Evolutionary conservation across 2,888 invertebrate genomes (phyloP), one percentile per base, ranked within the genome.

Genomic region (Cosmorhoe ocellata): DNA sequence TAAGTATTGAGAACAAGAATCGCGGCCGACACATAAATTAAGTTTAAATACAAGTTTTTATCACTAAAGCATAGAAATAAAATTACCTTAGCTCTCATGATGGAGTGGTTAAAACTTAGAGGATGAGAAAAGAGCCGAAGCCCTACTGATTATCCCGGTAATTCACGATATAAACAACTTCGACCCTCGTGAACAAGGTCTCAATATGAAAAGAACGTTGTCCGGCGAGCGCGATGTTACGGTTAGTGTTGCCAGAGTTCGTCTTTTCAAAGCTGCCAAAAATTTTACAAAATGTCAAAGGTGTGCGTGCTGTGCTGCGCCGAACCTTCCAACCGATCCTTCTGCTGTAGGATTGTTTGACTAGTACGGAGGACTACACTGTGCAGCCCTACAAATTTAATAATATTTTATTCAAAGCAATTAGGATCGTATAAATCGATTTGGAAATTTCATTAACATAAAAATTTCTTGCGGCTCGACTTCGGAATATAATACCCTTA

Each of bases 81-180:
- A 59, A 77, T 79, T 87, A 90, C 90, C 90, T 90, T 90, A 24
- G 90, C 90, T 80, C 89, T 84, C 89, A 90, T 90, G 11, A 32
- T 48, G 2, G 31, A 24, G 27, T 22, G 26, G 10, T 39, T 37
- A 26, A 24, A 31, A 49, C 48, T 41, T 22, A 22, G n/a, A 32
- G 36, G 8, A 9, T 11, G 5, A 8, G 11, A 11, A 11, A 4
- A 34, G 48, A 53, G 53, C 44, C 44, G 12, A 49, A 37, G 48
- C 48, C 37, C 36, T 39, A 27, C 57, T 48, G 81, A 81, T 81
- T 67, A 56, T 12, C 52, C 24, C 4, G 47, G 54, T 63, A 74
- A 56, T 68, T 58, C 52, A 60, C 59, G 81, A 81, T 81, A 56
- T 24, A 66, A 67, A 37, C n/a, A n/a, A n/a, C n/a, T 42, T 36